Evolutionary conservation across 2,113 vertebrate genomes (phyloP).

Genomic region (Gadus chalcogrammus): DNA sequence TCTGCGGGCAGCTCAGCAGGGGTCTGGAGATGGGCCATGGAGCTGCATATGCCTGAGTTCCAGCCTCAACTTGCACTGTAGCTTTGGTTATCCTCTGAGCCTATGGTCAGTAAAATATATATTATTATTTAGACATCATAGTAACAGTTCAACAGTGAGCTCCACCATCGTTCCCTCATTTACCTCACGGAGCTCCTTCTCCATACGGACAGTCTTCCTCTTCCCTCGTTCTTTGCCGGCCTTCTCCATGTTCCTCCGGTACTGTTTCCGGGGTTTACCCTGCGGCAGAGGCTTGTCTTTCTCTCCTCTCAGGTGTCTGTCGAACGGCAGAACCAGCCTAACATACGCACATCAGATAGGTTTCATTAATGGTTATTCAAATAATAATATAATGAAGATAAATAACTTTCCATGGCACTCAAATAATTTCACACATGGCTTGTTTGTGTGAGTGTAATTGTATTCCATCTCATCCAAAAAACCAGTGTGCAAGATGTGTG

Average conservation of each 20-base stretch:
- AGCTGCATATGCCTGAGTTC: constrained; percentile 35
- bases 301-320: constrained; percentile 87
- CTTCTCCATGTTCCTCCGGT: constrained; percentile 79
- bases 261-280: constrained; percentile 85
- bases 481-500: too few species aligned
- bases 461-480: too few species aligned
- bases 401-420: background rate
- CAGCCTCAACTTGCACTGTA: constrained; percentile 42
- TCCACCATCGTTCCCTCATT: background rate
- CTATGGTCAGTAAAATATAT: constrained; percentile 28
- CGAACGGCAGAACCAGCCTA: constrained; percentile 91
- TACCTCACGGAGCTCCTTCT: constrained; percentile 68
- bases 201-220: constrained; percentile 69
- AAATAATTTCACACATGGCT: background rate
- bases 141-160: background rate
- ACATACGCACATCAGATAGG: background rate
- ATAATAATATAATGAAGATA: background rate
- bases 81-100: constrained; percentile 45
- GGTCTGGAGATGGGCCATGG: constrained; percentile 52
- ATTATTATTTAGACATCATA: background rate
- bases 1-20: constrained; percentile 33
- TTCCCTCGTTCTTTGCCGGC: constrained; percentile 64
- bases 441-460: background rate
- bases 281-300: constrained; percentile 89
- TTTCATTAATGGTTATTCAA: too few species aligned